These are phyloP conservation scores for Sympetrum striolatum DNA, from an alignment of 2,888 invertebrate species.

Conservation along the genomic window DNA sequence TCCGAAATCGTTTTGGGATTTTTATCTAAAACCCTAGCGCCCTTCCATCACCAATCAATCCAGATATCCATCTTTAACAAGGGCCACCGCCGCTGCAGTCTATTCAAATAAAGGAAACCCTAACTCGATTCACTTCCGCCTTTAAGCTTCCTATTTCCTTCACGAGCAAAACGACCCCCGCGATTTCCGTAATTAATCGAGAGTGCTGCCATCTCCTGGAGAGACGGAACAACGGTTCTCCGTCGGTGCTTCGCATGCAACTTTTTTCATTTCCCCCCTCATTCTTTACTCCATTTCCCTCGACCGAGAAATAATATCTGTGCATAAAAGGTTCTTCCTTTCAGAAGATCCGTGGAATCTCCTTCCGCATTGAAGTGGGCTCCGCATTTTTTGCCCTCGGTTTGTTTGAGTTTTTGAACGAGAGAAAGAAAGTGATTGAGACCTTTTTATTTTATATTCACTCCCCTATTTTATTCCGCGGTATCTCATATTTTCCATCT, in stretches of 20 bases:
- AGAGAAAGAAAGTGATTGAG: not conserved
- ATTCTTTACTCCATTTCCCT: not conserved
- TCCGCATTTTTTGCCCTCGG: not conserved
- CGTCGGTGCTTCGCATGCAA: too few relatives aligned
- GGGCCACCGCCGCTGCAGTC: too few relatives aligned
- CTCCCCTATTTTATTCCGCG: not conserved
- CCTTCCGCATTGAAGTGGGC: not conserved
- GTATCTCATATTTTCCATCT: not conserved
- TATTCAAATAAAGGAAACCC: too few relatives aligned
- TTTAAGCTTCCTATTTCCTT: too few relatives aligned
- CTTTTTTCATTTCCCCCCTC: not conserved
- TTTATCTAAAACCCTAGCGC: too few relatives aligned
- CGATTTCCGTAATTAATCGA: not conserved
- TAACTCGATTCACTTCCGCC: too few relatives aligned
- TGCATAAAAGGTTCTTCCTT: not conserved
- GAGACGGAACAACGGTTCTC: not conserved
- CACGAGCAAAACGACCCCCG: not conserved
- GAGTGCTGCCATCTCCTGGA: not conserved
- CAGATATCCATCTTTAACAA: too few relatives aligned
- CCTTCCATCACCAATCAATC: too few relatives aligned
- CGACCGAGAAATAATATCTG: not conserved
- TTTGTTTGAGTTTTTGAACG: not conserved
- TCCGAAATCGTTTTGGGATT: too few relatives aligned
- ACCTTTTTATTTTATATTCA: not conserved
- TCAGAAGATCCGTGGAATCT: not conserved